Evolutionary conservation across 2,113 vertebrate genomes (phyloP).

Genomic region (Ceyx margarethae): DNA sequence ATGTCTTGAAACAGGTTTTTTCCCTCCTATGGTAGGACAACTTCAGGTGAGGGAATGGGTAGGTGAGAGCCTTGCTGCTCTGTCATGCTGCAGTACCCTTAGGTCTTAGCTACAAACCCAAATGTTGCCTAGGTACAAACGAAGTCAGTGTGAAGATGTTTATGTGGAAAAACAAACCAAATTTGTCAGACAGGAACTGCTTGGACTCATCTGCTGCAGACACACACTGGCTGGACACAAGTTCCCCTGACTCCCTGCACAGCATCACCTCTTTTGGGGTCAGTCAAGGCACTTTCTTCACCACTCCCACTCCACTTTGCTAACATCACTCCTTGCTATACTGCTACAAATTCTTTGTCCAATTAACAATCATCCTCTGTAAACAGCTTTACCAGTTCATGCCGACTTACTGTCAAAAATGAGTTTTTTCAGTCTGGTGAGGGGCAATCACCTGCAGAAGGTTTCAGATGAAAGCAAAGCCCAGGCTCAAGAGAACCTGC

Average conservation of each 20-base stretch:
- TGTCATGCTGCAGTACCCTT: background rate
- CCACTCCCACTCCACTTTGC: background rate
- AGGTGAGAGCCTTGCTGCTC: background rate
- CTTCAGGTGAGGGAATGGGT: background rate
- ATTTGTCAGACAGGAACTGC: background rate
- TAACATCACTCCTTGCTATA: background rate
- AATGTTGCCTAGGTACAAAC: background rate
- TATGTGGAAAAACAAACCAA: background rate
- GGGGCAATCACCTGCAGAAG: background rate
- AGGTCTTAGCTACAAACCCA: background rate
- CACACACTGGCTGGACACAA: background rate
- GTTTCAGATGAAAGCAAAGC: background rate
- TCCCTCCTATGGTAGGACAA: background rate
- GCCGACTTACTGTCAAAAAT: background rate
- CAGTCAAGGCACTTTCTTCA: slow-evolving; percentile 68
- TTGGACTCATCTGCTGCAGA: slow-evolving; percentile 30
- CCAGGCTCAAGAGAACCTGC: background rate
- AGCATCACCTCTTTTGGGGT: slow-evolving; percentile 16
- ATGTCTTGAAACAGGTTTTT: background rate
- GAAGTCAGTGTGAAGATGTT: background rate
- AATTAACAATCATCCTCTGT: background rate
- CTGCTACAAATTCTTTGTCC: background rate
- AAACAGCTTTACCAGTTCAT: background rate
- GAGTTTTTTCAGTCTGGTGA: background rate
- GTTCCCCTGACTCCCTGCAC: background rate